Base-by-base conservation (phyloP, 2,888 invertebrate species). In the Ennomos fuscantarius region DNA sequence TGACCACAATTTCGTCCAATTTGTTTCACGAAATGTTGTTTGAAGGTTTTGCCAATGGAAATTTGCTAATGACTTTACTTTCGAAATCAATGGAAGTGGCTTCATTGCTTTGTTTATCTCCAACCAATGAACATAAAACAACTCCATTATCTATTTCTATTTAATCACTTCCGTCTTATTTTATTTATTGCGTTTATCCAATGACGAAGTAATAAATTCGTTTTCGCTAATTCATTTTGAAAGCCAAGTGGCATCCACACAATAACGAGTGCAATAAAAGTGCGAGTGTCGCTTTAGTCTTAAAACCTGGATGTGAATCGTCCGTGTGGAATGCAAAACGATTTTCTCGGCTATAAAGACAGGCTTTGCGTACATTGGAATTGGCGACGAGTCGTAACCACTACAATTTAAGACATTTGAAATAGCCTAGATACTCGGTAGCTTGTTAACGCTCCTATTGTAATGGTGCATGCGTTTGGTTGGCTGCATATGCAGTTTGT, bases 201-300 rank as follows among this genome's bases (percentile, higher is more conserved):
- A 45, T 13, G 45, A 8, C 31, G 32, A 41, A 9, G 35, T 34
- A 15, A 53, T 52, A 49, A 34, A 55, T 53, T 55, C 55, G 57
- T 55, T 50, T 59, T 55, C 48, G 49, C 42, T 52, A 60, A 57
- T 63, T 48, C 35, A 44, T 56, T 63, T 56, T 37, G 51, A 55
- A 55, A 57, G 53, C 46, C 40, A 59, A 62, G 62, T 60, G 51
- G 55, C 49, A 52, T 44, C 40, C 42, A 36, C 32, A 45, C 62
- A 54, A 55, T 62, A 61, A 56, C 55, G 49, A 47, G 37, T 9
- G 60, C 11, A 55, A 63, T 66, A 66, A 66, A 64, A 66, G 61
- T 60, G 55, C 47, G 53, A 55, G 15, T 51, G 57, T 60, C 54
- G 50, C 56, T 41, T 45, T 12, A 48, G 55, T 60, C 55, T 61